Percentiles rank a stretch among this genome's conserved stretches.
Evolutionary conservation across 2,797 vertebrate species (phyloP).

Genomic region (Cynodonichthys magdalenae): DNA sequence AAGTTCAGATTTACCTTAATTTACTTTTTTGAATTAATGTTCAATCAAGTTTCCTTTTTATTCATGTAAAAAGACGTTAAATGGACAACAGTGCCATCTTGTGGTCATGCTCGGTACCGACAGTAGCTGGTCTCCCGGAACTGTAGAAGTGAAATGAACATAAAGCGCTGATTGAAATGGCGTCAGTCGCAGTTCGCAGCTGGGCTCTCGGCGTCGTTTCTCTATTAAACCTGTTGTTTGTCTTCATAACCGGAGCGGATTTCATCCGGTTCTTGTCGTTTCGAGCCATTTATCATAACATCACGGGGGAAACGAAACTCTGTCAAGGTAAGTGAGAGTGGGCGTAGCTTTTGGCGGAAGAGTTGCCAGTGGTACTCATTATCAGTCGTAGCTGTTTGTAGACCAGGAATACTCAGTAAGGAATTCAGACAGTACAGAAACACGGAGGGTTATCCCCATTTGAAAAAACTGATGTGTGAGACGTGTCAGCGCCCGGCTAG

Average conservation of each 20-base stretch:
- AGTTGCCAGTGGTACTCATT: not conserved
- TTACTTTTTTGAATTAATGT: too few species aligned
- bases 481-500: constrained; percentile 82
- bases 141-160: constrained; percentile 45
- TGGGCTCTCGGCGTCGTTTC: constrained; percentile 72
- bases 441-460: too few species aligned
- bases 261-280: constrained; percentile 90
- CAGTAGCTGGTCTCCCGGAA: constrained; percentile 55
- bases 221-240: constrained; percentile 83
- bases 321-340: constrained; percentile 74
- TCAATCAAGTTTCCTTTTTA: too few species aligned
- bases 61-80: too few species aligned
- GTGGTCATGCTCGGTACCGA: constrained; percentile 9
- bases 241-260: constrained; percentile 87
- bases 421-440: too few species aligned
- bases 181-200: constrained; percentile 66
- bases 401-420: too few species aligned
- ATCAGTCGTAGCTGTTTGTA: too few species aligned
- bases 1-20: too few species aligned
- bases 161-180: constrained; percentile 73
- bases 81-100: constrained; percentile 18
- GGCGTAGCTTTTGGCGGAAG: not conserved
- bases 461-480: too few species aligned
- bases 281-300: constrained; percentile 84
- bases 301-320: constrained; percentile 79